A percentile compares a stretch with the other conserved stretches of the same genome.
These are phyloP conservation scores for Tanytarsus gracilentus DNA, from an alignment of 2,888 invertebrate species.

Conservation along the genomic window DNA sequence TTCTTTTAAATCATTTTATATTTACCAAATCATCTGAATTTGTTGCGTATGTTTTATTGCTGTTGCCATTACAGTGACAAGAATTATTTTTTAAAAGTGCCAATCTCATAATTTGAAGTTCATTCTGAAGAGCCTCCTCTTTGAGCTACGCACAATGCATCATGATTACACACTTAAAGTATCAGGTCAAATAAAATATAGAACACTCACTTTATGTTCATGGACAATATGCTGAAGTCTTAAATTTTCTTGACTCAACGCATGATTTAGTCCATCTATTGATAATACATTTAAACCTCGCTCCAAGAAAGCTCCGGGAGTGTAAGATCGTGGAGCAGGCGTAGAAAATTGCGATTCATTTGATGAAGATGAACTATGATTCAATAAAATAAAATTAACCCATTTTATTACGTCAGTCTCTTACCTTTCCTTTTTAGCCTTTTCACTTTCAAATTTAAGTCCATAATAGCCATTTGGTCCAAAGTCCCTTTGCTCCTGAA, in stretches of 20 bases:
- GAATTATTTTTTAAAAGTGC: constrained; percentile 54
- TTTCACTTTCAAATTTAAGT: too few relatives aligned
- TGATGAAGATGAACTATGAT: constrained; percentile 32
- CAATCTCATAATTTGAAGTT: constrained; percentile 67
- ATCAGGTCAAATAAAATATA: not conserved
- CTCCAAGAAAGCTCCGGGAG: constrained; percentile 38
- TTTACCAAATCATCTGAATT: constrained; percentile 43
- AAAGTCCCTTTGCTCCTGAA: too few relatives aligned
- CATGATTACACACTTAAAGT: constrained; percentile 21
- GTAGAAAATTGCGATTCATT: constrained; percentile 38
- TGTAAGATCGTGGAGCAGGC: constrained; percentile 32
- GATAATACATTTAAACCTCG: constrained; percentile 33
- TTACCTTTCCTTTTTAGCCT: constrained; percentile 9
- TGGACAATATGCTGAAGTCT: constrained; percentile 73
- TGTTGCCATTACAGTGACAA: constrained; percentile 52
- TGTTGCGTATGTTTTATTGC: constrained; percentile 45
- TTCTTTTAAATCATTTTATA: too few relatives aligned
- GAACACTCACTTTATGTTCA: constrained; percentile 65
- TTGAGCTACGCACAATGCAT: constrained; percentile 49
- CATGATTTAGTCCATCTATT: constrained; percentile 42
- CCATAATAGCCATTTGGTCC: too few relatives aligned
- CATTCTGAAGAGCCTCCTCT: constrained; percentile 66
- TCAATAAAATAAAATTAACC: not conserved
- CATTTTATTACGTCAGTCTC: not conserved
- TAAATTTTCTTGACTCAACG: constrained; percentile 43